Conservation (phyloP, 2,888 invertebrate genomes). For the Operophtera brumata region DNA sequence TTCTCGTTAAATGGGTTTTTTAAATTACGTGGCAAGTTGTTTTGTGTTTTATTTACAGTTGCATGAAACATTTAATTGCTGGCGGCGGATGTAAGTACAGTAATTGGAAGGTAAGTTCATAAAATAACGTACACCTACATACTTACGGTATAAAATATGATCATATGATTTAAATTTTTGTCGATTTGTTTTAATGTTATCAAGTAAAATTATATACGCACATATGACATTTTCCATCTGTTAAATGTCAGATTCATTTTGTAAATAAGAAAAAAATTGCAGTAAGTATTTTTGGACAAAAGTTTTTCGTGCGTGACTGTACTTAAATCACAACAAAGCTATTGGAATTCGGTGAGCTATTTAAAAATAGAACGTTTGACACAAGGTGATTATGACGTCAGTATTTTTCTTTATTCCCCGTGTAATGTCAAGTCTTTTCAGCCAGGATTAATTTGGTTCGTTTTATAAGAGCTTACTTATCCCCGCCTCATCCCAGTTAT, state of each 20-base stretch:
- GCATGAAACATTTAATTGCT: conserved; percentile 74
- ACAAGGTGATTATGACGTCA: conserved; percentile 81
- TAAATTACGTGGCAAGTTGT: conserved; percentile 64
- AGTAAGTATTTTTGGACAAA: not conserved
- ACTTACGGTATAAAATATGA: conserved; percentile 27
- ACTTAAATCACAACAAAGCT: conserved; percentile 24
- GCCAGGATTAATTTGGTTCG: conserved; percentile 76
- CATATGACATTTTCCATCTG: not conserved
- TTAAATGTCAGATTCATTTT: not conserved
- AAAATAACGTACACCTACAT: conserved; percentile 55
- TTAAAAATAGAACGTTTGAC: conserved; percentile 75
- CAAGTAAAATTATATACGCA: not conserved
- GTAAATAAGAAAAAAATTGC: not conserved
- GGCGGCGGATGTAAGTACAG: conserved; percentile 69
- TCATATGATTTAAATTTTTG: conserved; percentile 12
- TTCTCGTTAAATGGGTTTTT: conserved; percentile 70
- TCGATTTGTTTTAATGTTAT: conserved; percentile 12
- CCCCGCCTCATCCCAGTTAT: conserved; percentile 56
- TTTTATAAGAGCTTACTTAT: conserved; percentile 79
- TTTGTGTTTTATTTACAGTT: conserved; percentile 76
- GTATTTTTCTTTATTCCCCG: conserved; percentile 64
- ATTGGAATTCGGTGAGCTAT: conserved; percentile 65
- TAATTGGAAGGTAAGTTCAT: conserved; percentile 71
- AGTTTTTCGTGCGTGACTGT: conserved; percentile 28
- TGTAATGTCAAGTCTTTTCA: conserved; percentile 66